phyloP scores from a whole-genome alignment of 1,140 invertebrate species.

The Drosophila truncata region DNA sequence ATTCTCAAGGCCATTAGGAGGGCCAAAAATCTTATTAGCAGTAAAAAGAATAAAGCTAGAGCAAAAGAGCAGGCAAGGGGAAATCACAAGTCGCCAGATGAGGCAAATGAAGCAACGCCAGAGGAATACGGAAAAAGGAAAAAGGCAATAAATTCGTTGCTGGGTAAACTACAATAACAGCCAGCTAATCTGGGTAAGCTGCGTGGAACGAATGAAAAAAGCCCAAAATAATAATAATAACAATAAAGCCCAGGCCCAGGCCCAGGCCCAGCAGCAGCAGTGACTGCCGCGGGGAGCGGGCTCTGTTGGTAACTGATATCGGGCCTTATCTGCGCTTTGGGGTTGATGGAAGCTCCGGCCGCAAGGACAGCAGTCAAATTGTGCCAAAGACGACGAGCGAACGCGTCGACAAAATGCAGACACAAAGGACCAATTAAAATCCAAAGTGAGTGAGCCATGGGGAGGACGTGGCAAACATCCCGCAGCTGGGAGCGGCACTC shows the following conservation, averaged over 20 bases:
- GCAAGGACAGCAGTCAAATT: constrained; percentile 38
- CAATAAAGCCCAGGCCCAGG: constrained; percentile 58
- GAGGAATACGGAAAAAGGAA: constrained; percentile 41
- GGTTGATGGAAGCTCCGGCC: constrained; percentile 29
- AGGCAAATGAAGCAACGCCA: constrained; percentile 40
- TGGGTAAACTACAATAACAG: constrained; percentile 58
- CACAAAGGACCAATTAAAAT: constrained; percentile 84
- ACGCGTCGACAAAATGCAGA: constrained; percentile 63
- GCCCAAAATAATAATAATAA: constrained; percentile 83
- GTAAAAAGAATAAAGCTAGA: constrained; percentile 59
- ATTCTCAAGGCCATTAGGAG: constrained; percentile 71
- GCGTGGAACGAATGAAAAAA: constrained; percentile 82
- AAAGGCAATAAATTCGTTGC: constrained; percentile 44
- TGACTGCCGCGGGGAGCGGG: constrained; percentile 5
- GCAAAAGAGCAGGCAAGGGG: constrained; percentile 2
- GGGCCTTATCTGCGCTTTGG: constrained; percentile 45
- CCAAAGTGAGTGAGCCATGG: constrained; percentile 61
- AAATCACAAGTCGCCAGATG: constrained; percentile 57
- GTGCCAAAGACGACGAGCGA: constrained; percentile 44
- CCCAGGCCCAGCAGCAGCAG: not conserved
- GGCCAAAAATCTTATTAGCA: constrained; percentile 83
- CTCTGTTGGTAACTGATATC: constrained; percentile 48
- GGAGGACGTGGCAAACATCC: constrained; percentile 16
- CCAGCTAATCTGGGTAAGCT: constrained; percentile 80
- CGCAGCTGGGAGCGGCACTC: constrained; percentile 33